Base-by-base conservation (phyloP, 2,888 invertebrate genomes). In the Coecobrya sp. region DNA sequence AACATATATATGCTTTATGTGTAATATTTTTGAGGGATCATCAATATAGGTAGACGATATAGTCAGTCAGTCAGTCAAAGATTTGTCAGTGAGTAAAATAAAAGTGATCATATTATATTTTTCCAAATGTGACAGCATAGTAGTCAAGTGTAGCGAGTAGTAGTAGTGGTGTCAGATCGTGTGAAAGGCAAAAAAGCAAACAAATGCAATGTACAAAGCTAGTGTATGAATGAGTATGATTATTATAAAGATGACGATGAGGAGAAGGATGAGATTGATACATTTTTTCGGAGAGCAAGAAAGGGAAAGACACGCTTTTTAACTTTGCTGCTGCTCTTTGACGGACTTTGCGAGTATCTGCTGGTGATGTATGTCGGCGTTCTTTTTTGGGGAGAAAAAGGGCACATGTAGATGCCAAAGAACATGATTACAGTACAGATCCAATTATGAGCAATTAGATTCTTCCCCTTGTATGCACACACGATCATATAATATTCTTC, bases 401-500 rank as follows among this genome's bases (percentile, higher is more conserved):
- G 95, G 94, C 94, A 93, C 93, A 94, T 70, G 82, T 70, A 92
- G 94, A 93, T 95, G 93, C 94, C 93, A 94, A 93, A 93, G 93
- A 93, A 93, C 94, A 95, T 95, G 94, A 95, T 95, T 95, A 94
- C 94, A 90, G 90, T 87, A 92, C 93, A 94, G 94, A 94, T 95
- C 94, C 95, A 95, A 95, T 95, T 95, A 95, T 95, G 95, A 95
- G 94, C 95, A 95, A 95, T 95, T 95, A 95, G 92, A 93, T 94
- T 94, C 94, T 94, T 94, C 94, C 91, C 91, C 90, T 68, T 85
- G 45, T 85, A 85, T 82, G 82, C 59, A 62, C 82, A 82, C 82
- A 82, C 42, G 82, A 59, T 62, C 82, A 8, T 22, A 76, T 13
- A 16, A 79, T 52, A 4, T 25, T 2, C 76, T 25, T 8, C 25